Conservation (phyloP, 2,888 invertebrate genomes). For the Frankliniella fusca region DNA sequence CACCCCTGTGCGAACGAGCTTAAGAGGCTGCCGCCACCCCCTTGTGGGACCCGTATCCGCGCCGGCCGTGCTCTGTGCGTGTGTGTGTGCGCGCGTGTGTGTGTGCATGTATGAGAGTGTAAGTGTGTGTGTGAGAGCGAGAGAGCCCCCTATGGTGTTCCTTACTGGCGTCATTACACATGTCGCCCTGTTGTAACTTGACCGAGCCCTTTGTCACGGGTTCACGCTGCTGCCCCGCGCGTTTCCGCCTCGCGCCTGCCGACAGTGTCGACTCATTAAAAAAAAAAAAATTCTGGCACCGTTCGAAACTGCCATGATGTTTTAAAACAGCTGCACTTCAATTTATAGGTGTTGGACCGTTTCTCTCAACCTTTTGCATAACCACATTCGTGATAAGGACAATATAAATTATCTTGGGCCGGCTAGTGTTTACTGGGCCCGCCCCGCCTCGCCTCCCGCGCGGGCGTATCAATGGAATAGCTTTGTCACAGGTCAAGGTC, state of each 20-base stretch:
- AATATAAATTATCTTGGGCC: background rate
- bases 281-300: background rate
- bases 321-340: background rate
- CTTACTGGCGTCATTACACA: constrained; percentile 17
- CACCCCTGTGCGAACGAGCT: no score
- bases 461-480: background rate
- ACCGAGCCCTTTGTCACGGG: background rate
- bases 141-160: constrained; percentile 31
- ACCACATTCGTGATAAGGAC: background rate
- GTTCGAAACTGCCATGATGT: background rate
- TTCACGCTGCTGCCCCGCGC: background rate
- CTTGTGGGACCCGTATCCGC: no score
- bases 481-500: background rate
- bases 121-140: no score
- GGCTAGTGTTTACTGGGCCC: no score
- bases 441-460: background rate
- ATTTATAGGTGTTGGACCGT: background rate
- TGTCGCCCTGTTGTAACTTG: background rate
- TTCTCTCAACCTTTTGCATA: no score
- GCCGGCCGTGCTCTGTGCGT: no score
- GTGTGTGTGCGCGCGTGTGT: no score
- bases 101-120: no score
- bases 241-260: background rate
- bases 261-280: background rate
- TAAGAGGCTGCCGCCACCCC: no score